Conservation (phyloP, 2,113 vertebrate species). For the Boulengeromyrus knoepffleri region DNA sequence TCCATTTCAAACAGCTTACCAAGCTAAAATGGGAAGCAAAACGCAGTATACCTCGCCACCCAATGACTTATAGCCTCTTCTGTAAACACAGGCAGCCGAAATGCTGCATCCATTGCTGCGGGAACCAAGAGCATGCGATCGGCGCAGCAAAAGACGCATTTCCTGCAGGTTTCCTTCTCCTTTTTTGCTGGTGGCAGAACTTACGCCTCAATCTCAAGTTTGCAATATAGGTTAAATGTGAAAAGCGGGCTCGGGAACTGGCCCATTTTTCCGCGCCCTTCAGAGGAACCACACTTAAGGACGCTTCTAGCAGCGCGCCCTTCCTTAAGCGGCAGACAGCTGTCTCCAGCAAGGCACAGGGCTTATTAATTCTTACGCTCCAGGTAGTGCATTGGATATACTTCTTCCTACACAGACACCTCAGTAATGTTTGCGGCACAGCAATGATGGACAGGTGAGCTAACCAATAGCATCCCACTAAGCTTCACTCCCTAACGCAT, state of each 20-base stretch:
- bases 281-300: background rate
- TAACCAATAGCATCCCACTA: background rate
- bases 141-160: background rate
- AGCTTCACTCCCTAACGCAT: background rate
- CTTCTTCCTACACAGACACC: background rate
- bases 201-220: background rate
- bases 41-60: background rate
- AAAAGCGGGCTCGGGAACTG: background rate
- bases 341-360: background rate
- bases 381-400: background rate
- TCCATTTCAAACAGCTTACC: background rate
- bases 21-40: background rate
- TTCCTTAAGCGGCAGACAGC: background rate
- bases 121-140: background rate
- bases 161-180: slow-evolving; percentile 1
- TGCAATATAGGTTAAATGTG: slow-evolving; percentile 3
- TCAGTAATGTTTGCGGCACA: background rate
- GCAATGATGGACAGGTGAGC: background rate
- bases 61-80: background rate
- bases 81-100: background rate
- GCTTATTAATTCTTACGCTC: background rate
- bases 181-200: background rate
- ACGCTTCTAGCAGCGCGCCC: background rate
- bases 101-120: background rate
- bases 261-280: background rate